Evolutionary conservation across 2,797 vertebrate species (phyloP).

Genomic region (Miichthys miiuy): DNA sequence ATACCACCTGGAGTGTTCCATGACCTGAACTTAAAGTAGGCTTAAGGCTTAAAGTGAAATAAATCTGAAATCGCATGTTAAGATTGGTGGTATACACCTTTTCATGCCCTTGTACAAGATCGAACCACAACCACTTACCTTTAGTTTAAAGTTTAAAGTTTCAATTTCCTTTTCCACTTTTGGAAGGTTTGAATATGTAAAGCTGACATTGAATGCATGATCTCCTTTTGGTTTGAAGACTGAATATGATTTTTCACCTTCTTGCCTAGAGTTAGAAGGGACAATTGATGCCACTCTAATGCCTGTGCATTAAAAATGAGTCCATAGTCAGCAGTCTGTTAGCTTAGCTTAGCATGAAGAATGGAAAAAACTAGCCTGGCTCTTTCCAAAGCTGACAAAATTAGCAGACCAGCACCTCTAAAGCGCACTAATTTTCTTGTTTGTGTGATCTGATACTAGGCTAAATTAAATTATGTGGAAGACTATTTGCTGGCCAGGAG

Average conservation of each 20-base stretch:
- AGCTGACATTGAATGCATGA: neutral
- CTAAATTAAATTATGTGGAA: neutral
- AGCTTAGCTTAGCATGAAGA: neutral
- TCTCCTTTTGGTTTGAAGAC: neutral
- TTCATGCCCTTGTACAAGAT: neutral
- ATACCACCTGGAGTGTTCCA: conserved; percentile 25
- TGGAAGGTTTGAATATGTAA: neutral
- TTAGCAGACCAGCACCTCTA: neutral
- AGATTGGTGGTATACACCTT: conserved; percentile 10
- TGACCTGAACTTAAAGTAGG: conserved; percentile 27
- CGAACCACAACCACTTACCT: neutral
- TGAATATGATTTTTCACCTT: neutral
- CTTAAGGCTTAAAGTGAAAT: conserved; percentile 19
- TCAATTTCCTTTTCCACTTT: neutral
- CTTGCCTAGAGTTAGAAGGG: neutral
- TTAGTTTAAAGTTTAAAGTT: neutral
- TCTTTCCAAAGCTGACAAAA: neutral
- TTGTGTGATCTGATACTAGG: neutral
- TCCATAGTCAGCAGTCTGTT: neutral
- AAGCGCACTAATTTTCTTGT: neutral
- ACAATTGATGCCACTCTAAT: neutral
- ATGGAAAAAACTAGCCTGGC: neutral
- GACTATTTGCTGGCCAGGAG: neutral
- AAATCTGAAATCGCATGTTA: conserved; percentile 29
- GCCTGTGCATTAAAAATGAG: neutral